Evolutionary conservation across 1,140 invertebrate species (phyloP).

Genomic region (Cecropterus lyciades): DNA sequence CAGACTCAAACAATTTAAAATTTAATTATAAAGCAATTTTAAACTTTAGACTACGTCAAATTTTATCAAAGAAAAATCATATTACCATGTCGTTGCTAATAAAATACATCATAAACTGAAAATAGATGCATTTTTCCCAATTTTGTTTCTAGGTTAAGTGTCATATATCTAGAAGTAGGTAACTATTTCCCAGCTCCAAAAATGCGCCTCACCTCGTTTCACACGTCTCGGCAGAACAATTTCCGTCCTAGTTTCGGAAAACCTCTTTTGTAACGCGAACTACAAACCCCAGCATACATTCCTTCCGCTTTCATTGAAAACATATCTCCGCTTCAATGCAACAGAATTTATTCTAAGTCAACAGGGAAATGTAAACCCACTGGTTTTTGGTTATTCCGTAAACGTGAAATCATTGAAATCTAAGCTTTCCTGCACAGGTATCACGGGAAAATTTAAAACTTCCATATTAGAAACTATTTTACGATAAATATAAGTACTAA

Average conservation of each 20-base stretch:
- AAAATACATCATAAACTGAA: too few species aligned
- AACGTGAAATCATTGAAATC: too few species aligned
- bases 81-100: too few species aligned
- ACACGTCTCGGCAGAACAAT: conserved; percentile 27
- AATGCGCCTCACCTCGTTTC: conserved; percentile 29
- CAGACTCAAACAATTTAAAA: too few species aligned
- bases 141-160: conserved; percentile 16
- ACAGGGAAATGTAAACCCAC: conserved; percentile 6
- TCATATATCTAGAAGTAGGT: conserved; percentile 1
- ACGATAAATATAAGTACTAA: too few species aligned
- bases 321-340: conserved; percentile 23
- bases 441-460: too few species aligned
- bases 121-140: neutral
- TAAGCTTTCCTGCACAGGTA: too few species aligned
- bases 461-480: too few species aligned
- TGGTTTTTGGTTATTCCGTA: conserved; percentile 8
- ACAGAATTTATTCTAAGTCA: conserved; percentile 31
- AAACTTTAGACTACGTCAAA: too few species aligned
- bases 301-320: conserved; percentile 34
- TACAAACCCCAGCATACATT: conserved; percentile 8
- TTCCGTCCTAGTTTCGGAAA: conserved; percentile 31
- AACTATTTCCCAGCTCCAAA: conserved; percentile 9
- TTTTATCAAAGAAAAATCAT: too few species aligned
- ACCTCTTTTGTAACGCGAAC: conserved; percentile 28
- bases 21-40: too few species aligned